Conservation (phyloP, 2,113 vertebrate genomes). For the Callipepla californica region DNA sequence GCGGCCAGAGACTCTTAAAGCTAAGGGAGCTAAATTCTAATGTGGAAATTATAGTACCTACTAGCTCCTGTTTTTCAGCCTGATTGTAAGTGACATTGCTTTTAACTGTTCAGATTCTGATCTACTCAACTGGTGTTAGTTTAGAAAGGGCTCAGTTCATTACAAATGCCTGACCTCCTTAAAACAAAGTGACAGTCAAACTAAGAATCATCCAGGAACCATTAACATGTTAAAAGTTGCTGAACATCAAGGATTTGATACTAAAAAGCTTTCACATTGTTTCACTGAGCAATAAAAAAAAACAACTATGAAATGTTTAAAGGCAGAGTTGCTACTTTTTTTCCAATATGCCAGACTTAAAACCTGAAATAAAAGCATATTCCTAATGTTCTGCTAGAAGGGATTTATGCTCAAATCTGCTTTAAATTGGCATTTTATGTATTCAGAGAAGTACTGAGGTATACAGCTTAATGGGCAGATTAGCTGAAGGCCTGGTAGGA, state of each 20-base stretch:
- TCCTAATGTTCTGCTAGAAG: conserved; percentile 26
- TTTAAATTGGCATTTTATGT: conserved; percentile 45
- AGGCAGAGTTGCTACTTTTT: conserved; percentile 29
- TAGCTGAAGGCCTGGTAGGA: not conserved
- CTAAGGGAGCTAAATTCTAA: conserved; percentile 16
- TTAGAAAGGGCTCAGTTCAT: conserved; percentile 64
- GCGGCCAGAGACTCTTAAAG: not conserved
- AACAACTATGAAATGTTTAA: conserved; percentile 35
- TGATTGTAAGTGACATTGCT: conserved; percentile 41
- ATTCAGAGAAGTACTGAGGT: not conserved
- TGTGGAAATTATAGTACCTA: not conserved
- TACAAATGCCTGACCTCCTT: conserved; percentile 59
- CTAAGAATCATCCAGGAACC: conserved; percentile 27
- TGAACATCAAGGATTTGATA: conserved; percentile 45
- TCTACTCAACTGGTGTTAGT: conserved; percentile 56
- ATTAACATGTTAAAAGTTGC: conserved; percentile 49
- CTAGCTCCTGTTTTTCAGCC: conserved; percentile 44
- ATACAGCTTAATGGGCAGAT: not conserved
- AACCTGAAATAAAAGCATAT: conserved; percentile 28
- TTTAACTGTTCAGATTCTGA: conserved; percentile 61
- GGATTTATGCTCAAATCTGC: conserved; percentile 37
- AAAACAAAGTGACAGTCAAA: conserved; percentile 62
- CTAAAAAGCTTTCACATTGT: conserved; percentile 58
- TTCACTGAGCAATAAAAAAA: conserved; percentile 65
- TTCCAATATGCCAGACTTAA: conserved; percentile 9